Base-by-base conservation (phyloP, 2,888 invertebrate genomes). In the Hymenopus coronatus region DNA sequence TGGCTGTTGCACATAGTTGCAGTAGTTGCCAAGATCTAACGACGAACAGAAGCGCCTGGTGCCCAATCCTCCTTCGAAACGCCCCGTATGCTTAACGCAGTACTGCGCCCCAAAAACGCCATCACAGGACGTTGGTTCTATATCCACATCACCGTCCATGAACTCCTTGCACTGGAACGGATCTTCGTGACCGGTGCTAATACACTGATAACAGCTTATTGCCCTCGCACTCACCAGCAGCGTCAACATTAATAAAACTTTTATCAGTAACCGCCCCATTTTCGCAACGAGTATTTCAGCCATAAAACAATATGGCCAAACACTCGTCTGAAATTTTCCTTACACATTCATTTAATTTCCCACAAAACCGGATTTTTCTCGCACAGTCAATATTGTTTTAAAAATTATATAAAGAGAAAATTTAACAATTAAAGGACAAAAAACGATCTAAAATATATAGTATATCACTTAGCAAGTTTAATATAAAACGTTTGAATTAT, bases 41-140 rank as follows among this genome's bases (percentile, higher is more conserved):
- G 98, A 96, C 2, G 98, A 98, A 93, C 98, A 98, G 92, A 96
- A 98, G 91, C 98, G 94, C 92, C 97, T 97, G 81, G 98, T 97
- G 85, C 98, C 98, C 90, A 98, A 96, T 30, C 98, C 97, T 94
- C 97, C 98, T 96, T 97, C 98, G 92, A 95, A 97, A 92, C 98
- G 95, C 91, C 99, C 99, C 90, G 97, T 97, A 92, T 98, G 97
- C 94, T 99, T 99, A 91, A 99, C 95, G 93, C 99, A 99, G 93
- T 96, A 99, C 92, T 96, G 95, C 27, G 98, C 98, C 91, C 96
- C 96, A 93, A 97, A 97, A 90, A 98, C 97, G 90, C 95, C 94
- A 91, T 96, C 95, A 93, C 98, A 98, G 91, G 96, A 95, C 91
- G 94, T 95, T 88, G 96, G 96, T 92, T 94, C 92, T 91, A 98